phyloP scores from a whole-genome alignment of 35 echinoderm and acorn worm genomes.

The Amphiura filiformis region DNA sequence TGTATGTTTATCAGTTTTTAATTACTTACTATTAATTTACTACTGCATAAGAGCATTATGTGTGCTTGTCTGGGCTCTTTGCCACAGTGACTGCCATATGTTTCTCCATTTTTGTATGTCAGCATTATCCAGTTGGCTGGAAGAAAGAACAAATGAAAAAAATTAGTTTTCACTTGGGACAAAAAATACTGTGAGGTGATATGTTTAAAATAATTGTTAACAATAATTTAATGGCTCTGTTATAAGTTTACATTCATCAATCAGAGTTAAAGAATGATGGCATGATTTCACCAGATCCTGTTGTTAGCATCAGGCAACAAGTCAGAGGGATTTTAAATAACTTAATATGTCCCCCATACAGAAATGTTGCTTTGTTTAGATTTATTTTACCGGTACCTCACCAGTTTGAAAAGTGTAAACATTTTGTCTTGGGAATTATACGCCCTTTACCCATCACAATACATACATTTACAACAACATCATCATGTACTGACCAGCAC shows the following conservation, averaged over 20 bases:
- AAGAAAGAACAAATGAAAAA: slow-evolving; percentile 4
- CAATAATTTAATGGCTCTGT: neutral
- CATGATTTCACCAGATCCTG: neutral
- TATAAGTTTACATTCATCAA: neutral
- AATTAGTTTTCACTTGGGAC: neutral
- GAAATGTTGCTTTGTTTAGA: no score
- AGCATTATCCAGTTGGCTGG: slow-evolving; percentile 57
- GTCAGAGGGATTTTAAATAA: no score
- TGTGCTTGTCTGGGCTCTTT: slow-evolving; percentile 20
- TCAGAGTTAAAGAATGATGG: neutral
- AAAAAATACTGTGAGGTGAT: neutral
- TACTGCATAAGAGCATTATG: slow-evolving; percentile 45
- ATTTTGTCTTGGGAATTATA: neutral
- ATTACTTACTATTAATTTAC: neutral
- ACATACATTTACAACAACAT: neutral
- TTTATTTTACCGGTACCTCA: no score
- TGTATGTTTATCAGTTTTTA: neutral
- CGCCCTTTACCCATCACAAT: neutral
- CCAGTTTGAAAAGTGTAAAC: no score
- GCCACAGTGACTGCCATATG: slow-evolving; percentile 30
- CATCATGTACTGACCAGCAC: neutral
- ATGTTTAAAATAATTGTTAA: neutral
- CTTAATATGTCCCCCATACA: no score
- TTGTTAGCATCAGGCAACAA: neutral
- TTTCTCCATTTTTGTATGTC: slow-evolving; percentile 49